Percentiles rank a stretch among this genome's conserved stretches.
Evolutionary conservation across 1,140 invertebrate species (phyloP).

Genomic region (Calycopis cecrops): DNA sequence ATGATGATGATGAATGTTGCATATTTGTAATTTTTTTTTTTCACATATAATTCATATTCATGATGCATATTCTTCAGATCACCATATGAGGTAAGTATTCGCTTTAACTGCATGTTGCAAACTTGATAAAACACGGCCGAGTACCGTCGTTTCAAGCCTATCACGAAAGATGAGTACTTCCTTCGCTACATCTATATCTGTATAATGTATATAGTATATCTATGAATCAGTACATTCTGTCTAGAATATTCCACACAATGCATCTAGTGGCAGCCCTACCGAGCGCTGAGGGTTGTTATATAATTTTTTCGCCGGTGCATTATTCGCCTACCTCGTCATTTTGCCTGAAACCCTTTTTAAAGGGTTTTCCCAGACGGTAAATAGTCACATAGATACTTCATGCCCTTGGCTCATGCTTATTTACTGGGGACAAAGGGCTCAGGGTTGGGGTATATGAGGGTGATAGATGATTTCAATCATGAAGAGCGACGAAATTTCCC

Average conservation of each 20-base stretch:
- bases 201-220: background rate
- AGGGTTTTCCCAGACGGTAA: constrained; percentile 17
- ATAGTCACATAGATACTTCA: constrained; percentile 20
- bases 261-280: background rate
- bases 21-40: too few species aligned
- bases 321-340: constrained; percentile 20
- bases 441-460: too few species aligned
- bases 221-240: background rate
- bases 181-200: too few species aligned
- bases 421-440: background rate
- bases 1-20: too few species aligned
- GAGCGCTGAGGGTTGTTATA: constrained; percentile 24
- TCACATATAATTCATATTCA: too few species aligned
- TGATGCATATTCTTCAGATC: too few species aligned
- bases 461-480: constrained; percentile 1
- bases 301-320: constrained; percentile 28
- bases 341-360: constrained; percentile 21
- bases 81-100: too few species aligned
- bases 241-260: background rate
- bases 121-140: too few species aligned
- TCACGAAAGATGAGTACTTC: too few species aligned
- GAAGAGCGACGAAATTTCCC: constrained; percentile 2
- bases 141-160: too few species aligned
- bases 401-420: constrained; percentile 20
- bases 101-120: too few species aligned